These are phyloP conservation scores for Drosophila kambysellisi DNA, from an alignment of 2,888 invertebrate species.

Conservation along the genomic window DNA sequence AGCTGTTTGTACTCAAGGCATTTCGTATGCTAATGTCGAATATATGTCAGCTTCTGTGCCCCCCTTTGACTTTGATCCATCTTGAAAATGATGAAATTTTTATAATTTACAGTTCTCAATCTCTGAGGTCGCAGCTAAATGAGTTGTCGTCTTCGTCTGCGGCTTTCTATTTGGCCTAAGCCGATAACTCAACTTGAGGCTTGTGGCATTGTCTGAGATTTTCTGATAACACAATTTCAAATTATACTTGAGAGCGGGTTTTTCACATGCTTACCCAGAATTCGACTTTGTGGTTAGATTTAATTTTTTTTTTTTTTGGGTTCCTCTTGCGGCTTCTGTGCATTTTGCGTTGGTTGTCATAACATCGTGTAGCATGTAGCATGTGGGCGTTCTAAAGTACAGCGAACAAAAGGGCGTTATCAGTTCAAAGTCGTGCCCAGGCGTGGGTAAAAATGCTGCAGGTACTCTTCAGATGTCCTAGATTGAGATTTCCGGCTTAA, in stretches of 20 bases:
- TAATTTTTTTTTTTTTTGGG: neutral
- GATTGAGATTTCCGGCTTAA: conserved; percentile 41
- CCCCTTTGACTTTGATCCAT: conserved; percentile 39
- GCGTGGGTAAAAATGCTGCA: conserved; percentile 44
- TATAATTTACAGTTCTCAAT: conserved; percentile 35
- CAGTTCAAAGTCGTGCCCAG: conserved; percentile 59
- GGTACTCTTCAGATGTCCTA: conserved; percentile 26
- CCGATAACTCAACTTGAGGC: conserved; percentile 45
- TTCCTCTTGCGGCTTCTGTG: conserved; percentile 23
- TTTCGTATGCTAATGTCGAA: conserved; percentile 73
- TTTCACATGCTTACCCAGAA: conserved; percentile 40
- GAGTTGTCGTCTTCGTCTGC: conserved; percentile 59
- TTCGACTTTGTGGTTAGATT: conserved; percentile 40
- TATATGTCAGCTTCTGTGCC: conserved; percentile 63
- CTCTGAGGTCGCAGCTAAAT: conserved; percentile 39
- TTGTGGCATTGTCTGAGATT: conserved; percentile 51
- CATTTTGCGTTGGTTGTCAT: conserved; percentile 29
- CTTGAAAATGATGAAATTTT: conserved; percentile 64
- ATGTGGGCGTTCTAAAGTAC: conserved; percentile 36
- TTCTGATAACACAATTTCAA: conserved; percentile 67
- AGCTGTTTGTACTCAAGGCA: conserved; percentile 49
- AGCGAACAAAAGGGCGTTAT: conserved; percentile 59
- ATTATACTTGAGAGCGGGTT: conserved; percentile 22
- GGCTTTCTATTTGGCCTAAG: conserved; percentile 43
- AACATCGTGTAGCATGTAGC: conserved; percentile 11